These are phyloP conservation scores for Leucoraja ocellata DNA, from an alignment of 2,797 vertebrate species.

Conservation along the genomic window DNA sequence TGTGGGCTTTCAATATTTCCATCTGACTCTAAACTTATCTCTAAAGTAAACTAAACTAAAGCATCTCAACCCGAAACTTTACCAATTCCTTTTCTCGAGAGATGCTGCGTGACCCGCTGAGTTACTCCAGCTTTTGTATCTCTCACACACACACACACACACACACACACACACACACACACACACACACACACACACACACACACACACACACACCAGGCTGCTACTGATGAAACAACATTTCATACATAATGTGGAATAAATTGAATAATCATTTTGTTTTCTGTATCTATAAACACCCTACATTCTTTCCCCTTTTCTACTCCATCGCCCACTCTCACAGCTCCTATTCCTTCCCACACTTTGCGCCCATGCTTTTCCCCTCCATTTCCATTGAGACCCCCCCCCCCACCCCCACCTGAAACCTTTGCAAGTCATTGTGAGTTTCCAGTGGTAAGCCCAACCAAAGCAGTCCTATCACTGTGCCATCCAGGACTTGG, in stretches of 20 bases:
- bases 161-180: too few species aligned
- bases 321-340: background rate
- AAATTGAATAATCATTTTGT: background rate
- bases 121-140: too few species aligned
- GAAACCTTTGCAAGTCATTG: too few species aligned
- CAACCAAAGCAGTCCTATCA: background rate
- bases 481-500: background rate
- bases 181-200: too few species aligned
- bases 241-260: background rate
- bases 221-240: background rate
- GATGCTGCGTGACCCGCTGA: too few species aligned
- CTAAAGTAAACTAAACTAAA: too few species aligned
- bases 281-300: background rate
- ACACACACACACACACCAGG: background rate
- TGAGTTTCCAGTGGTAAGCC: background rate
- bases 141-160: too few species aligned
- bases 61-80: too few species aligned
- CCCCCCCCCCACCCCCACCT: too few species aligned
- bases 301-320: background rate
- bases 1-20: background rate
- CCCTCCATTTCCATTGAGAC: background rate
- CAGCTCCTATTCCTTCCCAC: background rate
- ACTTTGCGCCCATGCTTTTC: background rate
- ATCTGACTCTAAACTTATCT: background rate
- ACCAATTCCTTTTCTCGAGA: too few species aligned